A percentile compares a stretch with the other conserved stretches of the same genome.
phyloP scores from a whole-genome alignment of 2,888 invertebrate species.

The Rhyacophila evoluta region DNA sequence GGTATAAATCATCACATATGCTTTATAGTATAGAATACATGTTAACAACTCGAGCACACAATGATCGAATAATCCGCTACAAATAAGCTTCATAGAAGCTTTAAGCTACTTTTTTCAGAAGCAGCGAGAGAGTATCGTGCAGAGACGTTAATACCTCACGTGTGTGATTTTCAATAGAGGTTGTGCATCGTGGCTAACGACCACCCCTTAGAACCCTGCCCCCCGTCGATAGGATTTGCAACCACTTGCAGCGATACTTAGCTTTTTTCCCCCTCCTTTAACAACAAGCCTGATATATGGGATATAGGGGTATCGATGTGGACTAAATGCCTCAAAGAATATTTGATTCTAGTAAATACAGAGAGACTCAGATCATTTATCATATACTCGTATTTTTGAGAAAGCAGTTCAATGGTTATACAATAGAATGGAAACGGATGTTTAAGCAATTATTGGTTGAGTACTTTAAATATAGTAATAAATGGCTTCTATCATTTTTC shows the following conservation, averaged over 20 bases:
- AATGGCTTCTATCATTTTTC: no score
- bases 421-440: no score
- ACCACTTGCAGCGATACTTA: slow-evolving; percentile 15
- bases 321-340: not conserved
- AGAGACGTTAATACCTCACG: slow-evolving; percentile 11
- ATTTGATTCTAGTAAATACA: not conserved
- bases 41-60: not conserved
- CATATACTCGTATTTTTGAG: no score
- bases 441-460: no score
- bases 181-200: not conserved
- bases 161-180: slow-evolving; percentile 1
- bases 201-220: slow-evolving; percentile 7
- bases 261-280: not conserved
- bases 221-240: slow-evolving; percentile 14
- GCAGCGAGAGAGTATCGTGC: not conserved
- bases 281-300: not conserved
- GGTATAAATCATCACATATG: no score
- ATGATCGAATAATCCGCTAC: not conserved
- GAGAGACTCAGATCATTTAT: no score
- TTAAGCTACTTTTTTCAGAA: not conserved
- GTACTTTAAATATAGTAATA: no score
- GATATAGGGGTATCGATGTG: not conserved
- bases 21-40: no score
- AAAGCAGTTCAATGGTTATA: no score
- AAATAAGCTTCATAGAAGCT: not conserved